A percentile compares a stretch with the other conserved stretches of the same genome.
These are phyloP conservation scores for Cossypha niveicapilla DNA, from an alignment of 2,797 vertebrate genomes.

Conservation along the genomic window DNA sequence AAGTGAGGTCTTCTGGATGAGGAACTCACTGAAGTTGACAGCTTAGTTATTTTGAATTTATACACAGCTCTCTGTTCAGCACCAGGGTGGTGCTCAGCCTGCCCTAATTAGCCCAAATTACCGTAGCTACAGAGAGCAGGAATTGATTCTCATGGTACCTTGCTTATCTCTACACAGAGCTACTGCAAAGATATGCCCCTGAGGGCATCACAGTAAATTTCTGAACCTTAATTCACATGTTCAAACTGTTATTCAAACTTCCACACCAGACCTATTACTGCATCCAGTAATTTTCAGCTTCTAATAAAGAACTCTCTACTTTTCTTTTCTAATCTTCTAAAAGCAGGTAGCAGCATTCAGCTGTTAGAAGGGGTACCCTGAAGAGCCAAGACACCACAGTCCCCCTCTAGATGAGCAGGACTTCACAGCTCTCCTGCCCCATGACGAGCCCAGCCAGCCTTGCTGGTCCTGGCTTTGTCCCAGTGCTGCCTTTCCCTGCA, in stretches of 20 bases:
- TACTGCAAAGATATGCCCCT: conserved; percentile 4
- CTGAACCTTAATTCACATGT: conserved; percentile 7
- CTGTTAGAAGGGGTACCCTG: not conserved
- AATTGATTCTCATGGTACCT: conserved; percentile 23
- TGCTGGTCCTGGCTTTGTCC: not conserved
- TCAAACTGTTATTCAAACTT: not conserved
- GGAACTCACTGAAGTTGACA: conserved; percentile 17
- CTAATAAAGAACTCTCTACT: not conserved
- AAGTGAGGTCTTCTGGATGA: conserved; percentile 5
- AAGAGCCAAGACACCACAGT: not conserved
- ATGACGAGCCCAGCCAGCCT: not conserved
- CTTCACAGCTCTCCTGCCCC: not conserved
- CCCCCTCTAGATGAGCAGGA: not conserved
- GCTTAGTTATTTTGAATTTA: conserved; percentile 28
- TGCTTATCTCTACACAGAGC: not conserved
- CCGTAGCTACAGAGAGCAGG: not conserved
- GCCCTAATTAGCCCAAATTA: conserved; percentile 51
- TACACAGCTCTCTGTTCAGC: not conserved
- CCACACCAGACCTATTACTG: not conserved
- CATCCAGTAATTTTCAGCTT: not conserved
- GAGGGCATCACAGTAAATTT: not conserved
- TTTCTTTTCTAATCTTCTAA: not conserved
- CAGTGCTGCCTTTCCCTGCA: accelerated
- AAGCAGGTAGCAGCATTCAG: not conserved
- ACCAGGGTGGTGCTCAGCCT: conserved; percentile 35